Base-by-base conservation (phyloP, 1,140 invertebrate species). In the Drosophila ambigua region DNA sequence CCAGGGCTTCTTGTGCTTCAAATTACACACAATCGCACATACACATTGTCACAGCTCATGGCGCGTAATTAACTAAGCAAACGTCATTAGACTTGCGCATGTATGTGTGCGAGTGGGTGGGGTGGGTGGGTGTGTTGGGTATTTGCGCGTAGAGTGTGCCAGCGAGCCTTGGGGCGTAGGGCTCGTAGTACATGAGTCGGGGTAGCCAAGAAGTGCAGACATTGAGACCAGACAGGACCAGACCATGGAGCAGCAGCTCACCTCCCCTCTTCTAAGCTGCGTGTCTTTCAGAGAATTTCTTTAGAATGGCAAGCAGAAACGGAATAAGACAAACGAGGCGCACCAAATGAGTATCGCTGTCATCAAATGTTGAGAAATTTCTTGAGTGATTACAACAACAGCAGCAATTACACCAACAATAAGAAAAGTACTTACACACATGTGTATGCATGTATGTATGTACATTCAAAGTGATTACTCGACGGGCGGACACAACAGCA, bases 51-150 rank as follows among this genome's bases (percentile, higher is more conserved):
- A 90, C 84, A 89, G 85, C 85, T 89, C 85, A 90, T 89, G 81
- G 85, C 81, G 81, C 81, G 84, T 89, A 89, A 89, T 89, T 89
- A 89, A 89, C 85, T 89, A 90, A 89, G 90, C 85, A 89, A 89
- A 89, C 85, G 85, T 89, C 87, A 89, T 89, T 85, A 89, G 79
- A 80, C 71, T 75, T 79, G 79, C 73, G 84, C 78, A 67, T 74
- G 66, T 81, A 48, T 73, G 55, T 53, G 50, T 52, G 53, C 26
- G 50, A 20, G 41, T 35, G 23, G 0, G 23, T 16, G 16, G 31
- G 55, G 41, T 60, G 60, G 16, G 11, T 20, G 31, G 49, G 16
- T 16, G 45, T 31, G 41, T 46, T 11, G 11, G 35, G n/a, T n/a
- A n/a, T 11, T 11, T 1, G 9, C 11, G 0, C 11, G 8, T 24